phyloP scores from a whole-genome alignment of 2,113 vertebrate species.

The Nothoprocta pentlandii region DNA sequence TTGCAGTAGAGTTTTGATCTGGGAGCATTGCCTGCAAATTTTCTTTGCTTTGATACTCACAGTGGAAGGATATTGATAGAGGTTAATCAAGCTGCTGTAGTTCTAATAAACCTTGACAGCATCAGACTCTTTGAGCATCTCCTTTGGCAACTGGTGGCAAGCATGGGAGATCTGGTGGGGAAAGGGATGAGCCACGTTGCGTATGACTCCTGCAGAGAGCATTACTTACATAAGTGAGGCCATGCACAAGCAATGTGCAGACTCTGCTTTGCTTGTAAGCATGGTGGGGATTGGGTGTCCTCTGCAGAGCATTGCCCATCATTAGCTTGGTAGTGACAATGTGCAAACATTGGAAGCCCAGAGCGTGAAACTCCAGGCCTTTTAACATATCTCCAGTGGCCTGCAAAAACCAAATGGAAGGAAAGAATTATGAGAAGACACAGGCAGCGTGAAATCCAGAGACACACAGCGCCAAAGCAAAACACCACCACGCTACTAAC shows the following conservation, averaged over 20 bases:
- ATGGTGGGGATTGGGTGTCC: not conserved
- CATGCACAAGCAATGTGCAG: not conserved
- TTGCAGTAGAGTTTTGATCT: not conserved
- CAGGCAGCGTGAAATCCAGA: not conserved
- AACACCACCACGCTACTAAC: not conserved
- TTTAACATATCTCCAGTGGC: not conserved
- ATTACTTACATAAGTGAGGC: not conserved
- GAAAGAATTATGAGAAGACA: not conserved
- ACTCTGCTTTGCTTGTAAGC: accelerated
- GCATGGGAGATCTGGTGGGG: not conserved
- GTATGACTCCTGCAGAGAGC: not conserved
- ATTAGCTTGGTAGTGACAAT: not conserved
- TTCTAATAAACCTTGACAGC: not conserved
- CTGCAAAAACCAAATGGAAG: not conserved
- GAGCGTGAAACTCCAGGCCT: not conserved
- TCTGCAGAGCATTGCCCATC: not conserved
- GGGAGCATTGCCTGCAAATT: not conserved
- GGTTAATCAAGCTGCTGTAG: not conserved
- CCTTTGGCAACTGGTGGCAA: not conserved
- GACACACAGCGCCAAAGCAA: not conserved
- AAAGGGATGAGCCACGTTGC: not conserved
- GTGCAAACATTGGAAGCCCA: not conserved
- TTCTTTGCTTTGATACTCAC: not conserved
- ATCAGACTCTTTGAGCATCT: not conserved
- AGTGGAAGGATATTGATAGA: not conserved